Percentiles rank a stretch among this genome's conserved stretches.
phyloP scores from a whole-genome alignment of 2,797 vertebrate species.

The Fringilla coelebs region DNA sequence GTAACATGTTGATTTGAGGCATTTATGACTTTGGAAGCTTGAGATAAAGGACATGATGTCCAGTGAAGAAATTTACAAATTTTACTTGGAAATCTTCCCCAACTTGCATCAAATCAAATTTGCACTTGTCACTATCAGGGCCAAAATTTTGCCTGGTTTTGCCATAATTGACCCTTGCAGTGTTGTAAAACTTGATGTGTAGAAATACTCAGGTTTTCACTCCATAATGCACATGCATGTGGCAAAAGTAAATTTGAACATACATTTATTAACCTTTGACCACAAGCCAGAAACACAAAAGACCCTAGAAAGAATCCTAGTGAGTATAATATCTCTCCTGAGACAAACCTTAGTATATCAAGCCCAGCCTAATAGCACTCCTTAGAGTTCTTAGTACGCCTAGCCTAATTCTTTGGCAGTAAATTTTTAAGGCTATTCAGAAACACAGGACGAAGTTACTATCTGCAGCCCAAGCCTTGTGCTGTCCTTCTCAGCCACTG shows the following conservation, averaged over 20 bases:
- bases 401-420: background rate
- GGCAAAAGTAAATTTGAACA: background rate
- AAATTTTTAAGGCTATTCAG: background rate
- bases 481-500: background rate
- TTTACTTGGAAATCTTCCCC: background rate
- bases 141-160: background rate
- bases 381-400: background rate
- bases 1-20: background rate
- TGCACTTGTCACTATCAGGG: background rate
- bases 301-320: background rate
- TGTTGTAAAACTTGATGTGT: background rate
- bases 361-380: background rate
- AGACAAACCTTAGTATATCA: background rate
- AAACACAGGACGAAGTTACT: background rate
- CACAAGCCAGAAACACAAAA: background rate
- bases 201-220: background rate
- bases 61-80: background rate
- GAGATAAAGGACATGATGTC: background rate
- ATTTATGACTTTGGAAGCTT: background rate
- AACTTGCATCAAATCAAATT: background rate
- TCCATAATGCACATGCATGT: rapidly evolving
- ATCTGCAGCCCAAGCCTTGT: background rate
- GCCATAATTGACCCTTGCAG: background rate
- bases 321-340: background rate
- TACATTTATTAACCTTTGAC: background rate